These are phyloP conservation scores for Vanacampus margaritifer DNA, from an alignment of 2,113 vertebrate genomes.

Conservation along the genomic window DNA sequence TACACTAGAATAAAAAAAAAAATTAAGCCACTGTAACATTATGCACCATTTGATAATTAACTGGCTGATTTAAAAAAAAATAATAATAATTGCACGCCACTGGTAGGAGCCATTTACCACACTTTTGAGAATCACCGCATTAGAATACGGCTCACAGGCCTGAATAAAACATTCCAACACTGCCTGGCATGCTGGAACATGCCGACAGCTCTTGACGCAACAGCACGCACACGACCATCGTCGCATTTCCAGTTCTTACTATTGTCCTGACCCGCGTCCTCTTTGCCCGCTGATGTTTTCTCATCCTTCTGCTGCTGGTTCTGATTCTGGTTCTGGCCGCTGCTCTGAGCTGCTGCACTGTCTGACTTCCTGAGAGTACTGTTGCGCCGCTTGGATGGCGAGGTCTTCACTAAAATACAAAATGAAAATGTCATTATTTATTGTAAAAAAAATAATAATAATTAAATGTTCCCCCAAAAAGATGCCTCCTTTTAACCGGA, in stretches of 20 bases:
- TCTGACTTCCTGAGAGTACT: constrained; percentile 66
- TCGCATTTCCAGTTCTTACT: constrained; percentile 61
- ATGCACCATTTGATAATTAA: too few species aligned
- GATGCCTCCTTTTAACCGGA: too few species aligned
- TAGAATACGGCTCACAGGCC: not conserved
- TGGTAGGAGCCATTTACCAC: not conserved
- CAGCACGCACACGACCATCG: not conserved
- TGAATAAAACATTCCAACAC: not conserved
- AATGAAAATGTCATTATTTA: not conserved
- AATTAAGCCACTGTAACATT: too few species aligned
- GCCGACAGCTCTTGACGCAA: not conserved
- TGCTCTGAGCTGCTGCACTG: constrained; percentile 22
- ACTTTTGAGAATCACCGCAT: not conserved
- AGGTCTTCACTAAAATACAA: constrained; percentile 76
- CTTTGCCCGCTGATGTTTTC: constrained; percentile 40
- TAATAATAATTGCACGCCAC: not conserved
- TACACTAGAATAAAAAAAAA: too few species aligned
- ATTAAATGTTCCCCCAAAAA: too few species aligned
- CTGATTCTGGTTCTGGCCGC: constrained; percentile 26
- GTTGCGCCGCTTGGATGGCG: constrained; percentile 84
- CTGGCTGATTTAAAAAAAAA: not conserved
- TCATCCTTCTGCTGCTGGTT: constrained; percentile 23
- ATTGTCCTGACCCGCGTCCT: constrained; percentile 71
- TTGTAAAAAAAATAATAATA: too few species aligned
- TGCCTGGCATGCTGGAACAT: constrained; percentile 17